Conservation (phyloP, 2,797 vertebrate genomes). For the Anguilla pacifica region DNA sequence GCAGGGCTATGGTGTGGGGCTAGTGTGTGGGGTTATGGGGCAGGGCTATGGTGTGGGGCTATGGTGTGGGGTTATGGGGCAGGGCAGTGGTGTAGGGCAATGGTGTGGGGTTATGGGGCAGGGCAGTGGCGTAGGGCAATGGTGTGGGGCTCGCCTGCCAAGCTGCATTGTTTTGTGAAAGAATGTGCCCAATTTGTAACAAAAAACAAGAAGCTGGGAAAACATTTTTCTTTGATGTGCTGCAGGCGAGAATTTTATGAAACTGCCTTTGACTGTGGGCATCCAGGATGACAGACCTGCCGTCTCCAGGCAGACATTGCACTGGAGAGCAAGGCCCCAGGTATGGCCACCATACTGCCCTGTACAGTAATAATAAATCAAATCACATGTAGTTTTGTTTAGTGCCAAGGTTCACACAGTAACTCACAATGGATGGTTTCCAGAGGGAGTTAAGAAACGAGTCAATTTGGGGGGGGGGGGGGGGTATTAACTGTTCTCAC, state of each 20-base stretch:
- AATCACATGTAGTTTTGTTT: background rate
- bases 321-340: background rate
- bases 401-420: background rate
- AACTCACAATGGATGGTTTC: background rate
- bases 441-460: background rate
- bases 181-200: background rate
- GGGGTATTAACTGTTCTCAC: background rate
- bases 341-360: background rate
- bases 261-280: background rate
- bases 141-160: background rate
- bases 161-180: background rate
- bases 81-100: background rate
- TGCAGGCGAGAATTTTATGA: background rate
- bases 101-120: background rate
- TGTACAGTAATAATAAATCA: background rate
- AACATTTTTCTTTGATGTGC: background rate
- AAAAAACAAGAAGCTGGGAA: background rate
- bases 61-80: background rate
- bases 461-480: too few relatives aligned
- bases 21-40: background rate
- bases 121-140: background rate
- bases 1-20: background rate
- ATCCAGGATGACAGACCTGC: background rate
- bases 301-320: background rate
- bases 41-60: background rate